Evolutionary conservation across 1,140 invertebrate species (phyloP).

Genomic region (Pseudomyrmex dendroicus): DNA sequence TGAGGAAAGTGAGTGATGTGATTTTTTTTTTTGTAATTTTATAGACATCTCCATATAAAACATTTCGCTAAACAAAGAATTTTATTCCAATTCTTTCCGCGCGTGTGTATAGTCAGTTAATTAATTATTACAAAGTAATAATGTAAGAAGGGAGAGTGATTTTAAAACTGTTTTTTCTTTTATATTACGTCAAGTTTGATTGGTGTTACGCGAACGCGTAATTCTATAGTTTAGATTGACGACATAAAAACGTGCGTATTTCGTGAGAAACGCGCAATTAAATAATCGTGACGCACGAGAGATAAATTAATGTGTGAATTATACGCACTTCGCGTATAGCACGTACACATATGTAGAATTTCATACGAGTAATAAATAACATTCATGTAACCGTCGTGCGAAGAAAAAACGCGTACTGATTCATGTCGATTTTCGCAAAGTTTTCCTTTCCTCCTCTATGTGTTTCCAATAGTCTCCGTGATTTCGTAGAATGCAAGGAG

Average conservation of each 20-base stretch:
- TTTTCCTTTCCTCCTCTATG: not conserved
- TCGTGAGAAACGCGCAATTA: not conserved
- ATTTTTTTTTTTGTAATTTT: not conserved
- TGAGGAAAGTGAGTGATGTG: constrained; percentile 30
- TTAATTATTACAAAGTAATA: not conserved
- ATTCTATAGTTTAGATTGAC: not conserved
- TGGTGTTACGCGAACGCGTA: not conserved
- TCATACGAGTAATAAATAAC: too few species aligned
- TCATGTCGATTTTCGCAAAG: not conserved
- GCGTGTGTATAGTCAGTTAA: not conserved
- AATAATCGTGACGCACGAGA: not conserved
- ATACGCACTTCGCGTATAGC: not conserved
- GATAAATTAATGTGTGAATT: not conserved
- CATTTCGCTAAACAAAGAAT: too few species aligned
- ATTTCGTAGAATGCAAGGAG: constrained; percentile 76
- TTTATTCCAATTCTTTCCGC: too few species aligned
- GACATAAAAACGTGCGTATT: not conserved
- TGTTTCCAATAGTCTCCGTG: not conserved
- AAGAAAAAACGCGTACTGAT: not conserved
- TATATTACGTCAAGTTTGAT: not conserved
- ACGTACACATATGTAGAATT: not conserved
- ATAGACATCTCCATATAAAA: not conserved
- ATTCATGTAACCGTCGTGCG: too few species aligned
- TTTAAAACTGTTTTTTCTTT: not conserved
- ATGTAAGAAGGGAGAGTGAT: not conserved